A percentile compares a stretch with the other conserved stretches of the same genome.
Evolutionary conservation across 2,888 invertebrate species (phyloP).

Genomic region (Phortica magna): DNA sequence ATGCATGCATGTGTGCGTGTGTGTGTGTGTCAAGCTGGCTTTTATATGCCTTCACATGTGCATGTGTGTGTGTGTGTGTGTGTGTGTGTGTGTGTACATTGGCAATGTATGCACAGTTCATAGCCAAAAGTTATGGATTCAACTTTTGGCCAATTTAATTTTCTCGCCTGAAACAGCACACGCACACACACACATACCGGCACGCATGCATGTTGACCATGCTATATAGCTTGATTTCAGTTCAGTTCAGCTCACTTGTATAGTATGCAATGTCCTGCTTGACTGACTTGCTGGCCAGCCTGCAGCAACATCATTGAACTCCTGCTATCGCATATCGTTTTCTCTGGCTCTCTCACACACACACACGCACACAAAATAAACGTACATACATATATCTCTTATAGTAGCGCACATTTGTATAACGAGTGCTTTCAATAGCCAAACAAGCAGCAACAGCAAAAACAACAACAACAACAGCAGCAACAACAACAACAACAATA

Average conservation of each 20-base stretch:
- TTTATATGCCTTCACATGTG: constrained; percentile 34
- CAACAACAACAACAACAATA: not conserved
- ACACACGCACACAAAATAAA: not conserved
- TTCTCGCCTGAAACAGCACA: constrained; percentile 74
- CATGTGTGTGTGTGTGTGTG: constrained; percentile 17
- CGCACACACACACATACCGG: constrained; percentile 30
- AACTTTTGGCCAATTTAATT: constrained; percentile 76
- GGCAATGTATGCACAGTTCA: constrained; percentile 56
- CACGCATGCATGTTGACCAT: constrained; percentile 7
- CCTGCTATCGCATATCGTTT: no score
- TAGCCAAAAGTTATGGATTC: constrained; percentile 71
- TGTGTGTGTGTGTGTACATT: constrained; percentile 40
- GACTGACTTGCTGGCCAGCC: not conserved
- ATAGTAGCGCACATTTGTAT: no score
- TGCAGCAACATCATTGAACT: not conserved
- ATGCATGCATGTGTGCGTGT: constrained; percentile 35
- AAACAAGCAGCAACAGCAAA: not conserved
- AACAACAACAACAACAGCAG: not conserved
- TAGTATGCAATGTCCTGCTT: not conserved
- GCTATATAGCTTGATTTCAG: not conserved
- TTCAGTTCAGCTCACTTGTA: not conserved
- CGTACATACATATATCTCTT: not conserved
- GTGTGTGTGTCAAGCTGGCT: not conserved
- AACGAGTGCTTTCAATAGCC: not conserved
- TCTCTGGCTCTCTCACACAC: no score